A percentile compares a stretch with the other conserved stretches of the same genome.
These are phyloP conservation scores for Diplolepis rosae DNA, from an alignment of 2,888 invertebrate genomes.

Conservation along the genomic window DNA sequence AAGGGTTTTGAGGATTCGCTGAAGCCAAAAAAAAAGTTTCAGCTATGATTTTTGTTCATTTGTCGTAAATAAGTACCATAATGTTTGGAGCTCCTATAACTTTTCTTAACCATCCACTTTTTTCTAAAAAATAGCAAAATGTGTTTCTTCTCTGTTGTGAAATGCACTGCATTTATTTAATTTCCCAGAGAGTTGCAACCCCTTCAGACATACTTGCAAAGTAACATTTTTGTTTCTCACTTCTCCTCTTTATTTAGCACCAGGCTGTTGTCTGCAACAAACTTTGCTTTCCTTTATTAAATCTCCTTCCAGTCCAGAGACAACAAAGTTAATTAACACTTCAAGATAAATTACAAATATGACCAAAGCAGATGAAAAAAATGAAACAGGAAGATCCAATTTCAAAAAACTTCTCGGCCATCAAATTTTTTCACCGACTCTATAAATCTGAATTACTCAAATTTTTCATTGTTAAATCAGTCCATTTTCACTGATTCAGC, in stretches of 20 bases:
- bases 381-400: too few relatives aligned
- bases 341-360: neutral
- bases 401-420: too few relatives aligned
- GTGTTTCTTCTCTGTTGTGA: neutral
- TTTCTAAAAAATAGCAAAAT: neutral
- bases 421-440: too few relatives aligned
- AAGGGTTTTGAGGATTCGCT: too few relatives aligned
- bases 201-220: neutral
- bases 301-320: neutral
- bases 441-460: too few relatives aligned
- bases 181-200: neutral
- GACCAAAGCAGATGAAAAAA: neutral
- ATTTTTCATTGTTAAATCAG: too few relatives aligned
- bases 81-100: too few relatives aligned
- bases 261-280: neutral
- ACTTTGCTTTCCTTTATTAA: neutral
- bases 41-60: too few relatives aligned
- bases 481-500: too few relatives aligned
- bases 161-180: neutral
- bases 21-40: too few relatives aligned
- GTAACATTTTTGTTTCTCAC: neutral
- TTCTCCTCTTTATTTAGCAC: neutral
- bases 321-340: neutral
- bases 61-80: too few relatives aligned
- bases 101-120: too few relatives aligned